A percentile compares a stretch with the other conserved stretches of the same genome.
These are phyloP conservation scores for Metellina segmentata DNA, from an alignment of 2,888 invertebrate species.

Conservation along the genomic window DNA sequence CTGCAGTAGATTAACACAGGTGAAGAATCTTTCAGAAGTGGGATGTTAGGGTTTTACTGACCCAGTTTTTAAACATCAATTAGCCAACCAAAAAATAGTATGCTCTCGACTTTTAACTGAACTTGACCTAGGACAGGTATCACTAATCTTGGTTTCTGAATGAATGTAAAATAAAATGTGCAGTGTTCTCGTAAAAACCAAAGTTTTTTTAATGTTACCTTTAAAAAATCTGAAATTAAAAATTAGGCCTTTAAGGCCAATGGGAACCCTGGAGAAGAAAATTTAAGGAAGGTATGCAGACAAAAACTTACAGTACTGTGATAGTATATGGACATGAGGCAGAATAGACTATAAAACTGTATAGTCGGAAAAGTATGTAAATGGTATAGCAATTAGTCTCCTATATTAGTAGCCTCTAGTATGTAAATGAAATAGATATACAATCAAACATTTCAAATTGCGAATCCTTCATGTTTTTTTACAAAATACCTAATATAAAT, in stretches of 20 bases:
- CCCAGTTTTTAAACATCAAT: not conserved
- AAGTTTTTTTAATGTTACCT: no score
- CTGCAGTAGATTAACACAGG: not conserved
- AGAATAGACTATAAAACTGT: slow-evolving; percentile 48
- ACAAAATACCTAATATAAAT: slow-evolving; percentile 10
- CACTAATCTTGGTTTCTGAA: no score
- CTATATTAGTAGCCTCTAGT: slow-evolving; percentile 53
- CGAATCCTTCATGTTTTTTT: slow-evolving; percentile 11
- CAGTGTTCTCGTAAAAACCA: no score
- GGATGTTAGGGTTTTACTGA: no score
- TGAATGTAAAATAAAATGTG: no score
- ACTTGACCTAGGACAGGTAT: no score
- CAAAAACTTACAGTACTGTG: not conserved
- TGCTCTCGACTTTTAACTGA: no score
- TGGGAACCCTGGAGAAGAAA: no score
- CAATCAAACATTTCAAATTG: slow-evolving; percentile 29
- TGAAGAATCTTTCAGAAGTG: not conserved
- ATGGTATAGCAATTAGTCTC: slow-evolving; percentile 38
- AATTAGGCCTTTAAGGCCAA: no score
- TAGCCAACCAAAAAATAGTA: not conserved
- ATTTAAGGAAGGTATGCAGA: not conserved
- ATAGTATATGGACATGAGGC: slow-evolving; percentile 34
- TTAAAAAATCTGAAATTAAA: no score
- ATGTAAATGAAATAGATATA: slow-evolving; percentile 37
- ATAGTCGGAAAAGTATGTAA: slow-evolving; percentile 49